Evolutionary conservation across 2,888 invertebrate species (phyloP).

Genomic region (Aromia moschata): DNA sequence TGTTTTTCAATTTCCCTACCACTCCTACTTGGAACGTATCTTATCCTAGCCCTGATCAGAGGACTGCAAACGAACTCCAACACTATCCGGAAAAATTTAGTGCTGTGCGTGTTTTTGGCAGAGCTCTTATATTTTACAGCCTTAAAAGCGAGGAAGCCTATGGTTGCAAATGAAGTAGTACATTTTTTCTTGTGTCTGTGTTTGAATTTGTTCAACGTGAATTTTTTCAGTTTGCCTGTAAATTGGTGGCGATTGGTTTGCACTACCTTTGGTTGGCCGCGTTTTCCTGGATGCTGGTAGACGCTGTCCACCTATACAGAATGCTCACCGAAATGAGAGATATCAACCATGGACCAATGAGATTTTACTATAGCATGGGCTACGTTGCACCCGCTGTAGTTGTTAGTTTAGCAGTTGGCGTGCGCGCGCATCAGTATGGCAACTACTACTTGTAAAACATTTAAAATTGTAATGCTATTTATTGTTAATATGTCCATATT

Average conservation of each 20-base stretch:
- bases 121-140: slow-evolving; percentile 88
- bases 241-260: slow-evolving; percentile 86
- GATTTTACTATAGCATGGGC: slow-evolving; percentile 90
- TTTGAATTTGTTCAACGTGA: too few relatives aligned
- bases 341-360: slow-evolving; percentile 94
- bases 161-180: slow-evolving; percentile 85
- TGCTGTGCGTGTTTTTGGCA: slow-evolving; percentile 88
- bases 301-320: slow-evolving; percentile 91
- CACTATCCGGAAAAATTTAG: slow-evolving; percentile 91
- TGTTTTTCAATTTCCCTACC: slow-evolving; percentile 87
- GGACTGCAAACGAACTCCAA: slow-evolving; percentile 90
- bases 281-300: slow-evolving; percentile 92
- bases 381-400: slow-evolving; percentile 93
- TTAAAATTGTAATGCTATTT: slow-evolving; percentile 2
- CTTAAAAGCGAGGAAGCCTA: slow-evolving; percentile 81
- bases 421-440: slow-evolving; percentile 94
- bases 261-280: slow-evolving; percentile 94
- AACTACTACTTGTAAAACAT: slow-evolving; percentile 88
- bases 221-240: slow-evolving; percentile 79
- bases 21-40: slow-evolving; percentile 78
- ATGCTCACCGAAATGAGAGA: slow-evolving; percentile 95
- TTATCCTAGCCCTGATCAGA: slow-evolving; percentile 82
- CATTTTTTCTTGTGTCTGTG: too few relatives aligned
- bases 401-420: slow-evolving; percentile 90
- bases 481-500: slow-evolving; percentile 30